These are phyloP conservation scores for Pavo muticus DNA, from an alignment of 2,113 vertebrate genomes.

Conservation along the genomic window DNA sequence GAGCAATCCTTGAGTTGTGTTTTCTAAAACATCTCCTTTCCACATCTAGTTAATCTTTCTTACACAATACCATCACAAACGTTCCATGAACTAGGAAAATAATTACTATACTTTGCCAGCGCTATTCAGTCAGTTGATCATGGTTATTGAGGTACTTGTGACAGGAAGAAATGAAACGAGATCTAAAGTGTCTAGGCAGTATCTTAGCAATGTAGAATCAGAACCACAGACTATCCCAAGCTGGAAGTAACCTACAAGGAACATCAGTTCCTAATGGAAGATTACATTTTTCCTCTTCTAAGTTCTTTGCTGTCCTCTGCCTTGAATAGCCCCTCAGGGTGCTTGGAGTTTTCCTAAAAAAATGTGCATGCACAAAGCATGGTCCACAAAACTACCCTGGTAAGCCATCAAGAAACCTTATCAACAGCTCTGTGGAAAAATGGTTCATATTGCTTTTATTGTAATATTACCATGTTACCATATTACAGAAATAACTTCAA, in stretches of 20 bases:
- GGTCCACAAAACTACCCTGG: background rate
- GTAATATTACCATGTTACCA: background rate
- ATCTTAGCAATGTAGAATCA: background rate
- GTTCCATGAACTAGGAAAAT: background rate
- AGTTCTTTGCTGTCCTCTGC: background rate
- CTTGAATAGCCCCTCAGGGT: background rate
- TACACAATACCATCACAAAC: background rate
- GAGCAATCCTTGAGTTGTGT: background rate
- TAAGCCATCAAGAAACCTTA: background rate
- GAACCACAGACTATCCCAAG: background rate
- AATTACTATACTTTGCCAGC: background rate
- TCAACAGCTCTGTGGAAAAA: background rate
- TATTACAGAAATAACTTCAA: background rate
- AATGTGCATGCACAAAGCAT: background rate
- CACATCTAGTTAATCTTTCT: background rate
- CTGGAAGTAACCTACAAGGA: background rate
- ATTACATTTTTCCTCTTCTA: background rate
- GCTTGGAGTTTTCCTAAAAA: background rate
- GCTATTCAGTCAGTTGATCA: background rate
- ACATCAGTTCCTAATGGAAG: background rate
- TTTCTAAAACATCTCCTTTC: background rate
- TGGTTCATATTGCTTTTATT: background rate
- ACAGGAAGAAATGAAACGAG: background rate
- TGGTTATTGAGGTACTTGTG: background rate
- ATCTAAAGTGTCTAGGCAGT: background rate